Percentiles rank a stretch among this genome's conserved stretches.
Evolutionary conservation across 2,888 invertebrate genomes (phyloP).

Genomic region (Tuta absoluta): DNA sequence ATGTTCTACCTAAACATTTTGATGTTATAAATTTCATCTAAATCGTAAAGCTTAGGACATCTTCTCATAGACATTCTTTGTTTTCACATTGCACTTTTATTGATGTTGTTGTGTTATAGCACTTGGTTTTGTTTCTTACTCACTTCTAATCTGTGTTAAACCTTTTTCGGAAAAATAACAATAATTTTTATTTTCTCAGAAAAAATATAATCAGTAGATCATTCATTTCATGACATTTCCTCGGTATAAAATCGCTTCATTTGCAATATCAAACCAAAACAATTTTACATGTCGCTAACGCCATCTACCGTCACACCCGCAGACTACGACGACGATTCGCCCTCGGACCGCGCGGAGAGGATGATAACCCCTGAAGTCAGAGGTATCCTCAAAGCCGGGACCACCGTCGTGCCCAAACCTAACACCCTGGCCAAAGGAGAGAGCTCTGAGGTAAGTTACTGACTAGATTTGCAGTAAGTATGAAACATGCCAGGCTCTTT

Average conservation of each 20-base stretch:
- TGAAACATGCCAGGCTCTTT: no score
- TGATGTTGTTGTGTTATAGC: neutral
- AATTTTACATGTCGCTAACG: neutral
- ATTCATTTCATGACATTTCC: no score
- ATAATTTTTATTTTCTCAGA: no score
- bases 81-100: constrained; percentile 3
- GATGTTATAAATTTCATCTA: no score
- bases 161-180: no score
- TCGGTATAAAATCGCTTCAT: neutral
- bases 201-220: no score
- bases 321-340: constrained; percentile 72
- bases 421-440: constrained; percentile 72
- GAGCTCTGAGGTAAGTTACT: constrained; percentile 71
- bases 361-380: constrained; percentile 79
- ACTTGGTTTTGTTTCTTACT: neutral
- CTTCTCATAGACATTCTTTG: neutral
- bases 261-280: neutral
- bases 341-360: constrained; percentile 77
- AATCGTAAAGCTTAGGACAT: neutral
- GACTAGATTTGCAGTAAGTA: no score
- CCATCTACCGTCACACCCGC: constrained; percentile 29
- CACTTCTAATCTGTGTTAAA: neutral
- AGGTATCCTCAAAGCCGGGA: constrained; percentile 79
- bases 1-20: no score
- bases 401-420: constrained; percentile 67